phyloP scores from a whole-genome alignment of 2,888 invertebrate genomes.

The Eugnorisma glareosa region DNA sequence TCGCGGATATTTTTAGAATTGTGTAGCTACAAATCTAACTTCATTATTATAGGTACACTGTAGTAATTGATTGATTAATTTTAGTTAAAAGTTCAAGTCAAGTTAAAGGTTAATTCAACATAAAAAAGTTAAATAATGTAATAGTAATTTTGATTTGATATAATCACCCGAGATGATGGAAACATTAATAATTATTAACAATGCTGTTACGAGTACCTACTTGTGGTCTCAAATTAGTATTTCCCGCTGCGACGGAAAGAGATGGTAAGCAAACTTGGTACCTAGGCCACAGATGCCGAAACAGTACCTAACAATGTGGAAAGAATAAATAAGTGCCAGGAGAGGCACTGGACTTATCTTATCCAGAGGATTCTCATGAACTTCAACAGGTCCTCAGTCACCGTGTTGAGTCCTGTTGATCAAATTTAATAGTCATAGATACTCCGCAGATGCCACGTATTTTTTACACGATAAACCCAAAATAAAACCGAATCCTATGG shows the following conservation, averaged over 20 bases:
- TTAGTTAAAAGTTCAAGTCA: neutral
- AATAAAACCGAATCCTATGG: neutral
- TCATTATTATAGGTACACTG: neutral
- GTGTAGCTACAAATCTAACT: constrained; percentile 7
- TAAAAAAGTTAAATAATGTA: neutral
- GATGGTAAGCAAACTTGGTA: neutral
- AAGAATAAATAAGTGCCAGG: too few relatives aligned
- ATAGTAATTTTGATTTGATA: neutral
- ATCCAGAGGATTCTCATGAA: neutral
- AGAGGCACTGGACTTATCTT: neutral
- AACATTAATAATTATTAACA: neutral
- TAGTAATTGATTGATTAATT: neutral
- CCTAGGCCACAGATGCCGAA: neutral
- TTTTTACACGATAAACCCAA: neutral
- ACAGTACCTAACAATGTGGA: neutral
- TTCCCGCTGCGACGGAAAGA: neutral
- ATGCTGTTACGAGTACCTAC: too few relatives aligned
- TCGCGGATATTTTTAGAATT: constrained; percentile 6
- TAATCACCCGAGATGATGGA: neutral
- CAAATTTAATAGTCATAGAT: neutral
- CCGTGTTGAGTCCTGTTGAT: neutral
- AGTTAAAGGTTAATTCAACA: too few relatives aligned
- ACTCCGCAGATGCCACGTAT: neutral
- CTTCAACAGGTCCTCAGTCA: neutral
- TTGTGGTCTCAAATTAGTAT: neutral